Conservation (phyloP, 2,113 vertebrate genomes). For the Elaphurus davidianus region DNA sequence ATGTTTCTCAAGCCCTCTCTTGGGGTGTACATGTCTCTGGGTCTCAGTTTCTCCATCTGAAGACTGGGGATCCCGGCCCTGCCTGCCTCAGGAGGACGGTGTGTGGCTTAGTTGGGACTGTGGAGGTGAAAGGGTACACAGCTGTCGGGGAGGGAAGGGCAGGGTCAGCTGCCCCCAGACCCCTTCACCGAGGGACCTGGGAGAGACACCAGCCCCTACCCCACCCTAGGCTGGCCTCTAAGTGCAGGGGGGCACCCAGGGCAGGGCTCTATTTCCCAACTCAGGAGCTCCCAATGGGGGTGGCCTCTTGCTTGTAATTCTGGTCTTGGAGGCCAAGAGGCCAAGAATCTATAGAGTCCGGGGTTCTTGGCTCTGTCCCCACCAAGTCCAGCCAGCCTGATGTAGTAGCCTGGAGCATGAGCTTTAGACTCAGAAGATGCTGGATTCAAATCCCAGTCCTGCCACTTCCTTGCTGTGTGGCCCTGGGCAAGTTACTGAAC, state of each 20-base stretch:
- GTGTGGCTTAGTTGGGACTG: accelerated
- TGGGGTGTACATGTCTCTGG: too few species aligned
- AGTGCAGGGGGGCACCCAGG: background rate
- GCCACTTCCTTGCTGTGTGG: background rate
- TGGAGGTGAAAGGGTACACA: background rate
- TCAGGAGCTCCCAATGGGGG: background rate
- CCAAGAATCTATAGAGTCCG: background rate
- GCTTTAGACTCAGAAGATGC: background rate
- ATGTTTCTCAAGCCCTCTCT: background rate
- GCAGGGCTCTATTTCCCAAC: background rate
- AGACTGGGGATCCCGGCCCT: background rate
- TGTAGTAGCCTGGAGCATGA: background rate
- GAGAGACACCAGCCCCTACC: background rate
- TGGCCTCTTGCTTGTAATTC: background rate
- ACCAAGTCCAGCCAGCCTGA: background rate
- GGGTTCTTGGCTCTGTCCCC: background rate
- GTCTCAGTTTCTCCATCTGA: background rate
- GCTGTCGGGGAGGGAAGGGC: background rate
- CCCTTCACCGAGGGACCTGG: background rate
- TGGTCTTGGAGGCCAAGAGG: background rate
- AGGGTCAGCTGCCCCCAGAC: background rate
- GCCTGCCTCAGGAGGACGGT: background rate
- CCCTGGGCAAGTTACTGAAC: background rate
- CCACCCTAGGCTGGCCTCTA: background rate
- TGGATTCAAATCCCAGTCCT: background rate